Percentiles rank a stretch among this genome's conserved stretches.
Evolutionary conservation across 2,888 invertebrate species (phyloP).

Genomic region (Julus scanicus): DNA sequence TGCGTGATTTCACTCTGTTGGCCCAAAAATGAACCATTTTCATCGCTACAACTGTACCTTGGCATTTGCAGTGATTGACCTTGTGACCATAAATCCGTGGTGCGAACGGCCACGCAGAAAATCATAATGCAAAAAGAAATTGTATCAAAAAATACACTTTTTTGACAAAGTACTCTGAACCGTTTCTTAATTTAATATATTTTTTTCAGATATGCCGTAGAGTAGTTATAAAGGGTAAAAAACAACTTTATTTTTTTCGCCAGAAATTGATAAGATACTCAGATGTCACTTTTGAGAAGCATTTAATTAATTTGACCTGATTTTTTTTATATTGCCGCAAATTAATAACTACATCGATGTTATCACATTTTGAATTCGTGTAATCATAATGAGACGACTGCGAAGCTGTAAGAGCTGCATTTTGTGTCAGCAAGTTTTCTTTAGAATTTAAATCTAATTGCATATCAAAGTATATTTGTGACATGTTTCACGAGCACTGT

Average conservation of each 20-base stretch:
- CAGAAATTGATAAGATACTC: conserved; percentile 7
- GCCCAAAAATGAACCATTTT: conserved; percentile 5
- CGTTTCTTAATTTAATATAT: neutral
- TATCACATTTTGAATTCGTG: neutral
- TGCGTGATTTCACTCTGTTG: neutral
- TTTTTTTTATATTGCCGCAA: neutral
- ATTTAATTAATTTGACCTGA: neutral
- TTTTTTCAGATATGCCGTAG: neutral
- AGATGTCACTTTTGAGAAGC: neutral
- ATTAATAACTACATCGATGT: neutral
- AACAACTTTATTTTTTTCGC: neutral
- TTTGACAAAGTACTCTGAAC: neutral
- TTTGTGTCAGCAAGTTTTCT: neutral
- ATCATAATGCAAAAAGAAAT: neutral
- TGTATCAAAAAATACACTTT: neutral
- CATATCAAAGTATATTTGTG: neutral
- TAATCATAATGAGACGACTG: neutral
- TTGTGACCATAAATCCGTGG: neutral
- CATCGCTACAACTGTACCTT: neutral
- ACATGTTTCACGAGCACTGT: neutral
- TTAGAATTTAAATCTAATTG: neutral
- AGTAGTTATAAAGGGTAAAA: neutral
- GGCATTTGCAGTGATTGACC: conserved; percentile 2
- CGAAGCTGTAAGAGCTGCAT: neutral
- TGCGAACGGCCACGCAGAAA: neutral